Percentiles rank a stretch among this genome's conserved stretches.
Evolutionary conservation across 2,888 invertebrate species (phyloP).

Genomic region (Apamea anceps): DNA sequence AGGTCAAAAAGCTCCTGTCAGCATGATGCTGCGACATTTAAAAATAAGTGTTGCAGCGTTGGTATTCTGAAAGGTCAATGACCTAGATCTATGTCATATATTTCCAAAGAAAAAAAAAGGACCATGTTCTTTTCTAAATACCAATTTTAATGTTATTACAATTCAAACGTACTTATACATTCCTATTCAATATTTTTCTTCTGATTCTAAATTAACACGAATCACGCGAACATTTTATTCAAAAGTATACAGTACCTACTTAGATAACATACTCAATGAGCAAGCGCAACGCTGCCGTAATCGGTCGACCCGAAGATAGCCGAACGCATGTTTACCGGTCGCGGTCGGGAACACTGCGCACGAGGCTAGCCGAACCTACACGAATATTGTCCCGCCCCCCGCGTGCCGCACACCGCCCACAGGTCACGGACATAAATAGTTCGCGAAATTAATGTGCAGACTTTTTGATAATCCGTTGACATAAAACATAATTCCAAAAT

Average conservation of each 20-base stretch:
- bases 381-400: slow-evolving; percentile 18
- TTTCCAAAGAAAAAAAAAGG: not conserved
- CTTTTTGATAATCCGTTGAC: slow-evolving; percentile 25
- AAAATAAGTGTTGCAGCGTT: not conserved
- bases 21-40: too few relatives aligned
- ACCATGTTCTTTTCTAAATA: too few relatives aligned
- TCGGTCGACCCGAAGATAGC: slow-evolving; percentile 44
- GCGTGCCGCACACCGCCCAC: not conserved
- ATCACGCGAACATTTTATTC: not conserved
- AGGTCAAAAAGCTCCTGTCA: too few relatives aligned
- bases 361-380: slow-evolving; percentile 30
- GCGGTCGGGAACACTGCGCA: slow-evolving; percentile 1
- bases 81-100: not conserved
- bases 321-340: slow-evolving; percentile 48
- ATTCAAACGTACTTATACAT: too few relatives aligned
- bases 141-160: not conserved
- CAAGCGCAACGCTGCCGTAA: slow-evolving; percentile 38
- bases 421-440: slow-evolving; percentile 25
- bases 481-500: slow-evolving; percentile 22
- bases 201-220: not conserved
- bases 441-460: slow-evolving; percentile 35
- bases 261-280: slow-evolving; percentile 14
- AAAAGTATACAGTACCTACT: not conserved
- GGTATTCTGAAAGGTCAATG: not conserved
- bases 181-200: not conserved